Evolutionary conservation across 2,888 invertebrate genomes (phyloP).

Genomic region (Troides aeacus): DNA sequence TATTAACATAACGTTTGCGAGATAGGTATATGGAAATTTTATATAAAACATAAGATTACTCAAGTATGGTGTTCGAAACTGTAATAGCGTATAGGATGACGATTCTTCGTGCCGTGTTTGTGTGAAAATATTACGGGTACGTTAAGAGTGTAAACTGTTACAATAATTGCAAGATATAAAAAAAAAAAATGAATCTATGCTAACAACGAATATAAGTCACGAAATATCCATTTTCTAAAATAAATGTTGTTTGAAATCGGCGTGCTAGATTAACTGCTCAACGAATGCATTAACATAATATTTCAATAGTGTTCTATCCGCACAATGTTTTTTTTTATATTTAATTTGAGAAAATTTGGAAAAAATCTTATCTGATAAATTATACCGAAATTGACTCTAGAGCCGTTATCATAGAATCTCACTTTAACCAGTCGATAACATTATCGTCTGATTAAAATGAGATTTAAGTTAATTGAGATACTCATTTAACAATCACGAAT

Average conservation of each 20-base stretch:
- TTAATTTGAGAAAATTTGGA: too few species aligned
- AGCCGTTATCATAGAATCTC: too few species aligned
- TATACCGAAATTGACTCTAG: too few species aligned
- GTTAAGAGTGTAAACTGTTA: slow-evolving; percentile 12
- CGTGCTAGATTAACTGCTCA: slow-evolving; percentile 22
- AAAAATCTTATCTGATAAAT: too few species aligned
- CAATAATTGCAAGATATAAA: slow-evolving; percentile 10
- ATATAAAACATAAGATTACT: slow-evolving; percentile 25
- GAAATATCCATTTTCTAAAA: slow-evolving; percentile 36
- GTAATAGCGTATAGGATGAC: slow-evolving; percentile 22
- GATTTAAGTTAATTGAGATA: too few species aligned
- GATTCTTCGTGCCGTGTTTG: slow-evolving; percentile 20
- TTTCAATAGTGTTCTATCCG: slow-evolving; percentile 31
- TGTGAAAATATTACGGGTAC: slow-evolving; percentile 15
- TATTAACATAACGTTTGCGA: slow-evolving; percentile 23
- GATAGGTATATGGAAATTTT: slow-evolving; percentile 25
- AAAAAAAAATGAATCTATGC: slow-evolving; percentile 27
- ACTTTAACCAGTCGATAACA: too few species aligned
- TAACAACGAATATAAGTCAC: slow-evolving; percentile 49
- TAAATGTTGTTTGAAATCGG: slow-evolving; percentile 27
- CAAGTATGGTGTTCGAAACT: slow-evolving; percentile 26
- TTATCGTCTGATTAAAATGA: too few species aligned
- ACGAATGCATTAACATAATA: slow-evolving; percentile 30
- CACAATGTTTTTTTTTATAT: not conserved
- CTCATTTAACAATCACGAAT: too few species aligned